Base-by-base conservation (phyloP, 2,888 invertebrate genomes). In the Formica aserva region DNA sequence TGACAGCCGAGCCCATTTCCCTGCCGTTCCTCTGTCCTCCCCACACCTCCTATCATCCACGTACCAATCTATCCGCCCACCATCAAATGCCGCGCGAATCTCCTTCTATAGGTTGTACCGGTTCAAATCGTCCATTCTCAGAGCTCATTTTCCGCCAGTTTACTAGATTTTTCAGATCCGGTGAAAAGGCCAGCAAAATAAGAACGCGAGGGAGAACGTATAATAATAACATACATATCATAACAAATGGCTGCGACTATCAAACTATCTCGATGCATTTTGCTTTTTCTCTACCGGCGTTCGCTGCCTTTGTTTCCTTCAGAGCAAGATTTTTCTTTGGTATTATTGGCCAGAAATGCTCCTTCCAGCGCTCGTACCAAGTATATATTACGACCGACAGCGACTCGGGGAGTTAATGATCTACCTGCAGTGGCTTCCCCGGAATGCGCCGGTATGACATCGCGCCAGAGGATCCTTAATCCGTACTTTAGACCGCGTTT, bases 1-100 rank as follows among this genome's bases (percentile, higher is more conserved):
- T 92, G 92, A 92, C 92, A 92, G 92, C 87, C 87, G 85, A 92
- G 88, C 90, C 90, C 88, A 89, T 89, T 90, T 90, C 89, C 90
- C 90, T 84, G 62, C 83, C 60, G 83, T 55, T 75, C 35, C 62
- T 63, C 83, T 55, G 63, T 65, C 84, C 82, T 41, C 57, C 76
- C 69, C 41, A 63, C 38, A 55, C 81, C 63, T 60, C 38, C 72
- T n/a, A 72, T 72, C 72, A 72, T 72, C 57, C 72, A 18, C 60
- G 72, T 60, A 72, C 41, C 78, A 45, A 80, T 72, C 60, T 80
- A 72, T 45, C 72, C 38, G 38, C 35, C 69, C 32, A n/a, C 67
- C 80, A 71, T 71, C 57, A 57, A 15, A 9, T 9, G 55, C 77
- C 55, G 41, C 76, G 77, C 48, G 69, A 41, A 67, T 22, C 72